Evolutionary conservation across 2,888 invertebrate genomes (phyloP).

Genomic region (Meganola albula): DNA sequence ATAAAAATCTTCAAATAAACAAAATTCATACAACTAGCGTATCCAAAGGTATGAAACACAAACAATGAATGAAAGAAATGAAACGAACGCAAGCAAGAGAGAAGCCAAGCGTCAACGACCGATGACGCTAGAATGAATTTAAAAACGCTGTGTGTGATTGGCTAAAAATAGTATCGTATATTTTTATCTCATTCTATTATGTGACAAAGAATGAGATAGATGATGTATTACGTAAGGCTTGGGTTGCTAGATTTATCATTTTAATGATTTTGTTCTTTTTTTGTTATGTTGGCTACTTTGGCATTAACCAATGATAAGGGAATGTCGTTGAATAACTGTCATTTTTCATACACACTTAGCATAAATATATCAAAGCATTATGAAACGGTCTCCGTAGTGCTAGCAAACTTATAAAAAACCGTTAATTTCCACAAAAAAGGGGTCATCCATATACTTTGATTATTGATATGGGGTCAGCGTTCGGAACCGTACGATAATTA

Average conservation of each 20-base stretch:
- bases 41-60: constrained; percentile 39
- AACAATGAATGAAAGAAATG: constrained; percentile 36
- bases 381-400: too few species aligned
- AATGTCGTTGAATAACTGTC: too few species aligned
- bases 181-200: constrained; percentile 12
- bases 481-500: too few species aligned
- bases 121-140: constrained; percentile 62
- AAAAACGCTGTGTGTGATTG: constrained; percentile 57
- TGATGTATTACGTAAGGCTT: not conserved
- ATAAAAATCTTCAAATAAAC: constrained; percentile 11
- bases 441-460: too few species aligned
- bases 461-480: too few species aligned
- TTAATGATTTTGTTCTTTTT: not conserved
- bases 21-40: constrained; percentile 28
- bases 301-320: too few species aligned
- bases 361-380: too few species aligned
- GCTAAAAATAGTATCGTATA: constrained; percentile 41
- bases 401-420: too few species aligned
- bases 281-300: too few species aligned
- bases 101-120: constrained; percentile 62
- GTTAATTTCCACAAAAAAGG: too few species aligned
- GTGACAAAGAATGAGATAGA: constrained; percentile 17
- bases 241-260: not conserved
- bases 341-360: too few species aligned
- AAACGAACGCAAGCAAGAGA: too few species aligned